phyloP scores from a whole-genome alignment of 2,113 vertebrate species.

The Tauraco erythrolophus region DNA sequence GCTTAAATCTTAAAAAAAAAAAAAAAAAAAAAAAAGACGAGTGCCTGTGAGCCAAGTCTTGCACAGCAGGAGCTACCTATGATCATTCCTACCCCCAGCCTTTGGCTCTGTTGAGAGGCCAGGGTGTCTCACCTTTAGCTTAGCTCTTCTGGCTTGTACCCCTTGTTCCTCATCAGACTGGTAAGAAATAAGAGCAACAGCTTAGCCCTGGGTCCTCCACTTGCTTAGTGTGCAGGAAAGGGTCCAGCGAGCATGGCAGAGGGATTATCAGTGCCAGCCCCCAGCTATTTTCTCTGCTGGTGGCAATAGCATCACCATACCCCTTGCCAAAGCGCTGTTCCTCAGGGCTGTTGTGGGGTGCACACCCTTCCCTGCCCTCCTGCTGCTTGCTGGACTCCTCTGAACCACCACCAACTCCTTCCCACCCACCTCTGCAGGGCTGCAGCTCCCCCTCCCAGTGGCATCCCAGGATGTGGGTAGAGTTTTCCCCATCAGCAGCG shows the following conservation, averaged over 20 bases:
- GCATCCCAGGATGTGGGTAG: not conserved
- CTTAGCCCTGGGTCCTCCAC: not conserved
- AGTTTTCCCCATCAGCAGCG: not conserved
- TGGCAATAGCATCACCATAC: not conserved
- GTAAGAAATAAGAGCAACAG: not conserved
- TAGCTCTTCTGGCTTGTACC: not conserved
- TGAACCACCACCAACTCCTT: not conserved
- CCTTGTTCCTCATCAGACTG: not conserved
- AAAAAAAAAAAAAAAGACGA: accelerated
- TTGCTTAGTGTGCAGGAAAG: not conserved
- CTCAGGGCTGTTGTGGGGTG: not conserved
- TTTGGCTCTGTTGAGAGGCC: not conserved
- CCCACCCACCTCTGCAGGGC: not conserved
- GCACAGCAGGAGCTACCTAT: not conserved
- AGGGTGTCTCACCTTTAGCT: not conserved
- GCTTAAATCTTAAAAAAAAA: not conserved
- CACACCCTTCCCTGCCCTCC: not conserved
- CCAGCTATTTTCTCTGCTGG: not conserved
- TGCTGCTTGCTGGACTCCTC: not conserved
- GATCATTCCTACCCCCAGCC: not conserved
- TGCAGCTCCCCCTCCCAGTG: not conserved
- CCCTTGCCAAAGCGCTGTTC: not conserved
- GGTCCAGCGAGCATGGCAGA: not conserved
- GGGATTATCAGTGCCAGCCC: not conserved
- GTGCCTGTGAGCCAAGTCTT: accelerated